Evolutionary conservation across 2,888 invertebrate genomes (phyloP).

Genomic region (Artemia sinica): DNA sequence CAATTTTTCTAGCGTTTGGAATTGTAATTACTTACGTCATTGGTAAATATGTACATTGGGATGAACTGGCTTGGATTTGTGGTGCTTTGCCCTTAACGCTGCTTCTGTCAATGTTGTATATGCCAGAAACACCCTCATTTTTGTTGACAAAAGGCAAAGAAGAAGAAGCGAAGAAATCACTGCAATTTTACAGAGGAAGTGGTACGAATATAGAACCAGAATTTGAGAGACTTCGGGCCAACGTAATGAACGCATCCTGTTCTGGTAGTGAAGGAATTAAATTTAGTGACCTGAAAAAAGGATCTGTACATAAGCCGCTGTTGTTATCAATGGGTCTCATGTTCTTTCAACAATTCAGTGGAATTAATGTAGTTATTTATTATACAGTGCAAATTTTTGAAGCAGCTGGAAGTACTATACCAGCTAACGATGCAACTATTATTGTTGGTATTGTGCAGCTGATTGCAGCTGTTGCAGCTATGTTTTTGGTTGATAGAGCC

Average conservation of each 20-base stretch:
- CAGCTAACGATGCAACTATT: too few relatives aligned
- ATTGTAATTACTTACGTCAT: slow-evolving; percentile 57
- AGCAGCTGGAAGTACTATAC: too few relatives aligned
- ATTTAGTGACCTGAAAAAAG: slow-evolving; percentile 22
- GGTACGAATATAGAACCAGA: slow-evolving; percentile 19
- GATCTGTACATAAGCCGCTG: slow-evolving; percentile 28
- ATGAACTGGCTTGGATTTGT: slow-evolving; percentile 46
- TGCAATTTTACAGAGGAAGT: slow-evolving; percentile 53
- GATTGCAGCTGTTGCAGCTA: too few relatives aligned
- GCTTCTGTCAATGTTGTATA: slow-evolving; percentile 50
- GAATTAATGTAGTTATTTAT: slow-evolving; percentile 57
- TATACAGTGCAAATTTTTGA: too few relatives aligned
- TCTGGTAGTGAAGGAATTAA: slow-evolving; percentile 17
- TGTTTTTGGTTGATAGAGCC: too few relatives aligned
- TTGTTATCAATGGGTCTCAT: slow-evolving; percentile 43
- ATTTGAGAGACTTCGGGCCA: slow-evolving; percentile 19
- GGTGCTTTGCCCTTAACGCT: slow-evolving; percentile 49
- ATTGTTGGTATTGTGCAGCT: too few relatives aligned
- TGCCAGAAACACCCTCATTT: slow-evolving; percentile 72
- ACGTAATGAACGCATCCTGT: background rate
- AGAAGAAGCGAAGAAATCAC: slow-evolving; percentile 47
- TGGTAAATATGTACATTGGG: slow-evolving; percentile 47
- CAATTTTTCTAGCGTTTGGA: slow-evolving; percentile 40
- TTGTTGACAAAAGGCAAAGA: slow-evolving; percentile 42
- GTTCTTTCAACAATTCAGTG: slow-evolving; percentile 74